Evolutionary conservation across 2,113 vertebrate genomes (phyloP).

Genomic region (Tricholaema leucomelas): DNA sequence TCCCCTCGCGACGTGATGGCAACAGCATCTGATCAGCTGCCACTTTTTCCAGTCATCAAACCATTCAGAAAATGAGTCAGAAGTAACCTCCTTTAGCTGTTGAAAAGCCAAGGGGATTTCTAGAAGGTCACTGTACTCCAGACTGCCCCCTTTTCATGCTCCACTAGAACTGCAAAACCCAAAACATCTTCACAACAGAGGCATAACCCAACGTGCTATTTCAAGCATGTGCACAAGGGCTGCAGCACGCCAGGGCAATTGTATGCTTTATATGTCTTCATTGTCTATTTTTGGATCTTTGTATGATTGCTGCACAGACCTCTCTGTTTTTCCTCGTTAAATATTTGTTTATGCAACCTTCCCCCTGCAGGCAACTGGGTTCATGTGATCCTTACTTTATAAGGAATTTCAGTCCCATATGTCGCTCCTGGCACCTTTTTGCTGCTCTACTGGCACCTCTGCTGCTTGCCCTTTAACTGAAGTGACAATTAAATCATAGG

Average conservation of each 20-base stretch:
- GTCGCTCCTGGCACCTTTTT: constrained; percentile 41
- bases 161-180: not conserved
- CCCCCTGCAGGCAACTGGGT: constrained; percentile 12
- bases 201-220: not conserved
- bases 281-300: constrained; percentile 54
- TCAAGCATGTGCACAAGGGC: not conserved
- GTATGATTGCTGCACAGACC: constrained; percentile 40
- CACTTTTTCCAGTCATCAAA: constrained; percentile 44
- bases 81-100: not conserved
- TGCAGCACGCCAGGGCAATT: not conserved
- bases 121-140: not conserved
- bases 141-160: not conserved
- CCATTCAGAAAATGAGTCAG: constrained; percentile 36
- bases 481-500: constrained; percentile 48
- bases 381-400: constrained; percentile 60
- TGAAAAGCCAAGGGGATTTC: not conserved
- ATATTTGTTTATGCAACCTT: constrained; percentile 58
- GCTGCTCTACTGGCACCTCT: constrained; percentile 54
- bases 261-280: not conserved
- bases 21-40: not conserved
- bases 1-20: not conserved
- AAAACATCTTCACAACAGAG: not conserved
- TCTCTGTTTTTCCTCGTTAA: constrained; percentile 45
- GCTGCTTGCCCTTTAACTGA: constrained; percentile 49
- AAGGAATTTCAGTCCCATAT: constrained; percentile 59